Percentiles rank a stretch among this genome's conserved stretches.
These are phyloP conservation scores for Dascillus cervinus DNA, from an alignment of 2,888 invertebrate genomes.

Conservation along the genomic window DNA sequence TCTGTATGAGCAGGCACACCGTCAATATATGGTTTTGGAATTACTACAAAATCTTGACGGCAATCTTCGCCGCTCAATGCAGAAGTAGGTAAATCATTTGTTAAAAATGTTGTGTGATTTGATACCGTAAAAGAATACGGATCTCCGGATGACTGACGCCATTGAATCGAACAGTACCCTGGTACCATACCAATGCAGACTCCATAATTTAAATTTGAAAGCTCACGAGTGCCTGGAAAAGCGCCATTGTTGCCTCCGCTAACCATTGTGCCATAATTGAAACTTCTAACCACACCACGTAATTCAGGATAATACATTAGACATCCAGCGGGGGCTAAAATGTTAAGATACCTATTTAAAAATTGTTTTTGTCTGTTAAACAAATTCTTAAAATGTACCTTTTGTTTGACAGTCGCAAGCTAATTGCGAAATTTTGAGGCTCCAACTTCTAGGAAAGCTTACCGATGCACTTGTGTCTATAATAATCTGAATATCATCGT, in stretches of 20 bases:
- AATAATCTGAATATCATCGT: conserved; percentile 58
- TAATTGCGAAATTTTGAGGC: conserved; percentile 64
- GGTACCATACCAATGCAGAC: conserved; percentile 67
- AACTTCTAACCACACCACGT: conserved; percentile 60
- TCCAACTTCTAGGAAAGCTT: conserved; percentile 63
- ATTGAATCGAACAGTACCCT: conserved; percentile 67
- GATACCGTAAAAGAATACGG: conserved; percentile 61
- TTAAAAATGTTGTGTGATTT: conserved; percentile 58
- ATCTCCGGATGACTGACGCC: conserved; percentile 46
- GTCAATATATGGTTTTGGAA: conserved; percentile 53
- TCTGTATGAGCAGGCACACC: conserved; percentile 47
- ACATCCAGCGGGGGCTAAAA: conserved; percentile 68
- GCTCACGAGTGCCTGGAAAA: conserved; percentile 56
- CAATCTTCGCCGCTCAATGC: conserved; percentile 55
- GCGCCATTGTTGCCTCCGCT: conserved; percentile 19
- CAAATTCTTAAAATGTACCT: conserved; percentile 43
- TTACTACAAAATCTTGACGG: conserved; percentile 64
- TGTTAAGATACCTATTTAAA: too few species aligned
- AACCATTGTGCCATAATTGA: conserved; percentile 63
- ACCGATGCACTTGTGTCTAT: conserved; percentile 56
- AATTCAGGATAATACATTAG: conserved; percentile 62
- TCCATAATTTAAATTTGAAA: conserved; percentile 67
- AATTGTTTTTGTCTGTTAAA: background rate
- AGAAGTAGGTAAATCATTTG: conserved; percentile 48
- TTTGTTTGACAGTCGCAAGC: conserved; percentile 61